Evolutionary conservation across 1,140 invertebrate species (phyloP).

Genomic region (Conus ventricosus): DNA sequence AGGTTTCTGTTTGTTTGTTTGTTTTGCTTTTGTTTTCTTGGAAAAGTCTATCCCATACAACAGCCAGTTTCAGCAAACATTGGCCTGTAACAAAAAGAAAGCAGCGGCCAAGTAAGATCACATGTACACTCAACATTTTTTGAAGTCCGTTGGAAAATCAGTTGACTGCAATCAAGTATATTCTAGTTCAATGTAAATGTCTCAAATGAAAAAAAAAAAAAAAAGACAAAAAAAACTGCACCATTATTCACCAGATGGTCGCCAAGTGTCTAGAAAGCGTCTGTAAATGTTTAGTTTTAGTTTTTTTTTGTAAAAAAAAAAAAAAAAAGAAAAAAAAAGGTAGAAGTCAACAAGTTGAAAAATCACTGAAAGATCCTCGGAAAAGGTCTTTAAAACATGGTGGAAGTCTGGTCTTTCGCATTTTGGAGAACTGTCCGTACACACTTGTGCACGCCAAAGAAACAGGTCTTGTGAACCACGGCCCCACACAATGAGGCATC

Average conservation of each 20-base stretch:
- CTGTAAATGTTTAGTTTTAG: background rate
- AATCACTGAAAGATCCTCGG: constrained; percentile 18
- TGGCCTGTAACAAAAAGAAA: constrained; percentile 8
- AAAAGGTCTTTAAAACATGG: constrained; percentile 3
- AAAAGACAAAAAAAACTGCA: background rate
- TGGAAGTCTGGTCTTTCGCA: background rate
- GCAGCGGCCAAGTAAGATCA: constrained; percentile 23
- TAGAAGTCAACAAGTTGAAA: constrained; percentile 12
- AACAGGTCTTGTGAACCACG: too few relatives aligned
- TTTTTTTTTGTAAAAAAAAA: background rate
- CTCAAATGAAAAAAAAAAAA: background rate
- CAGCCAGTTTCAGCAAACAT: constrained; percentile 3
- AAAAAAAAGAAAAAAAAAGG: background rate
- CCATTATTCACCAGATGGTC: background rate
- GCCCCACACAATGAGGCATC: too few relatives aligned
- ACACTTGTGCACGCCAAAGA: too few relatives aligned
- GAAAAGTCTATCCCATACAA: background rate
- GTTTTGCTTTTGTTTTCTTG: constrained; percentile 12
- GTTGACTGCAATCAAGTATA: background rate
- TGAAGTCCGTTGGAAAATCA: constrained; percentile 1
- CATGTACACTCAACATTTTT: background rate
- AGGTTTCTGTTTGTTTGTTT: background rate
- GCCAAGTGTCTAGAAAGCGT: background rate
- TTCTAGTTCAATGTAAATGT: constrained; percentile 7
- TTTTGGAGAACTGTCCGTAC: background rate